These are phyloP conservation scores for Sprattus sprattus DNA, from an alignment of 2,113 vertebrate genomes.

Conservation along the genomic window DNA sequence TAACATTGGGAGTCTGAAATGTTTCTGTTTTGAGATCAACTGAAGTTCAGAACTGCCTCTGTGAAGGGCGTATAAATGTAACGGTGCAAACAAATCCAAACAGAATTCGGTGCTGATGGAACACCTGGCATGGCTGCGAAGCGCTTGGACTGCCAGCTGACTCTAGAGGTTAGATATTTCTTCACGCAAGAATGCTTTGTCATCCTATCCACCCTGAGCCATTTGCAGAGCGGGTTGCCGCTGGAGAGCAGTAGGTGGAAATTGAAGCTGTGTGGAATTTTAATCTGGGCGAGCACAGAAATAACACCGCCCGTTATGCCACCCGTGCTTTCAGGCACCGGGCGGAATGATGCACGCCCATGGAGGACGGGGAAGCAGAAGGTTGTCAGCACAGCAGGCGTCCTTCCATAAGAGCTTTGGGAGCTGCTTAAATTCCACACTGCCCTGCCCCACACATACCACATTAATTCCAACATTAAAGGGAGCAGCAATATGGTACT, in stretches of 20 bases:
- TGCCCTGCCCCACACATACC: neutral
- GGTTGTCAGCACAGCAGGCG: neutral
- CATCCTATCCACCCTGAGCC: neutral
- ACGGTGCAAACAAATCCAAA: neutral
- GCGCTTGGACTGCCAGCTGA: neutral
- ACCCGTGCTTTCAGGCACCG: neutral
- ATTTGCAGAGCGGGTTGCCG: neutral
- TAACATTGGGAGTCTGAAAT: neutral
- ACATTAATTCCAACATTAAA: neutral
- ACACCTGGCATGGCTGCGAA: neutral
- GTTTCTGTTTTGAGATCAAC: neutral
- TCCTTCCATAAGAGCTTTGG: neutral
- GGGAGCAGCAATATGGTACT: neutral
- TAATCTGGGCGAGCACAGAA: slow-evolving; percentile 1
- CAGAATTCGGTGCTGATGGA: neutral
- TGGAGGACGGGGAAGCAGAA: neutral
- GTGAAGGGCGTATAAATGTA: neutral
- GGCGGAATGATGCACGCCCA: neutral
- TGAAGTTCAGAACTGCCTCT: neutral
- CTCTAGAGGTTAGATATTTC: neutral
- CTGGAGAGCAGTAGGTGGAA: neutral
- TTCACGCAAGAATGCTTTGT: slow-evolving; percentile 1
- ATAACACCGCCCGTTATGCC: neutral
- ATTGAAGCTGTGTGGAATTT: slow-evolving; percentile 1
- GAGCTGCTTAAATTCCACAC: neutral